Conservation (phyloP, 2,888 invertebrate genomes). For the Drepana falcataria region DNA sequence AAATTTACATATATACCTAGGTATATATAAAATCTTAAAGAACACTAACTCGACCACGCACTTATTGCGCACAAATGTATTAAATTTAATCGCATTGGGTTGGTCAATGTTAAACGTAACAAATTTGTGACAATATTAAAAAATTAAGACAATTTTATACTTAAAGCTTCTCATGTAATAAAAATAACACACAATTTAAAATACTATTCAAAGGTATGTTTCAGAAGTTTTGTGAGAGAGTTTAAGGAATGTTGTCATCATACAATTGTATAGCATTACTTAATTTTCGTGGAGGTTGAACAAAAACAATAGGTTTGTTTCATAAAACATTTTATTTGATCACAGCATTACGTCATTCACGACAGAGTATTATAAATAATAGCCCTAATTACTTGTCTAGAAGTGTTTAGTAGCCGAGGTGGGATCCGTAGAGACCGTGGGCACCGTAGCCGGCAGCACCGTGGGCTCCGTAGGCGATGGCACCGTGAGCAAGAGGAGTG, state of each 20-base stretch:
- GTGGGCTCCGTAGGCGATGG: slow-evolving; percentile 28
- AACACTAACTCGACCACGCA: too few relatives aligned
- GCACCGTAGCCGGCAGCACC: slow-evolving; percentile 31
- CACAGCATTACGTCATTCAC: slow-evolving; percentile 33
- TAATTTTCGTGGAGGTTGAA: neutral
- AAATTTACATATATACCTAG: too few relatives aligned
- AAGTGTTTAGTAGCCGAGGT: slow-evolving; percentile 38
- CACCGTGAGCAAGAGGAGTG: slow-evolving; percentile 14
- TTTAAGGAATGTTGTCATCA: slow-evolving; percentile 1
- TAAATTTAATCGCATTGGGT: too few relatives aligned
- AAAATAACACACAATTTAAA: neutral
- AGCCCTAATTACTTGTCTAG: slow-evolving; percentile 19
- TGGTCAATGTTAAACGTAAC: too few relatives aligned
- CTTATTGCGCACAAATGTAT: too few relatives aligned
- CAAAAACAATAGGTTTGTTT: slow-evolving; percentile 1
- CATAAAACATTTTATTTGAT: slow-evolving; percentile 21
- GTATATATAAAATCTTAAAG: too few relatives aligned
- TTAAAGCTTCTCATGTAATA: neutral
- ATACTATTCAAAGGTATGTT: neutral
- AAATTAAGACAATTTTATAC: neutral
- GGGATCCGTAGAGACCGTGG: slow-evolving; percentile 34
- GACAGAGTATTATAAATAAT: slow-evolving; percentile 32
- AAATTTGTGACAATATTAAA: too few relatives aligned
- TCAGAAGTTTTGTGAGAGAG: neutral
- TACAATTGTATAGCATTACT: neutral